phyloP scores from a whole-genome alignment of 2,888 invertebrate species.

The Lypha dubia region DNA sequence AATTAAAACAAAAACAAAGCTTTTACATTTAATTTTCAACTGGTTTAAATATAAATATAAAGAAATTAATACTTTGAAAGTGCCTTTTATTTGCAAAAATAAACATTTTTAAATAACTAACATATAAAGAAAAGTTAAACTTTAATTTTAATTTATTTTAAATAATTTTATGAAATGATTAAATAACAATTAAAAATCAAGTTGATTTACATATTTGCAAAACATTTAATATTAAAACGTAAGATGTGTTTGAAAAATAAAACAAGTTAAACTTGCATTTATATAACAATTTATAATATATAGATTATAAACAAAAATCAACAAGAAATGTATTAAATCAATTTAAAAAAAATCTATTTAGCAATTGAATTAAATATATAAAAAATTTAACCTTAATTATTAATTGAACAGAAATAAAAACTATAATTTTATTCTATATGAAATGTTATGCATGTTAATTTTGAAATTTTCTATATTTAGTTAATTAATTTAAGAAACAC shows the following conservation, averaged over 20 bases:
- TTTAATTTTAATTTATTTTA: constrained; percentile 60
- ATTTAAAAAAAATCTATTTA: constrained; percentile 21
- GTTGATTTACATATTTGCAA: constrained; percentile 52
- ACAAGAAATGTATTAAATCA: constrained; percentile 16
- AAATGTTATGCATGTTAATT: constrained; percentile 70
- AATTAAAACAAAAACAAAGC: constrained; percentile 12
- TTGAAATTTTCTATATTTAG: constrained; percentile 62
- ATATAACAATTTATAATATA: constrained; percentile 47
- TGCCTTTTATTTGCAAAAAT: constrained; percentile 70
- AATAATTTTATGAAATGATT: constrained; percentile 57
- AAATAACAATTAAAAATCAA: constrained; percentile 65
- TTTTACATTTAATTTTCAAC: constrained; percentile 43
- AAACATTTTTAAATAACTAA: constrained; percentile 64
- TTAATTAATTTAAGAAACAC: constrained; percentile 55
- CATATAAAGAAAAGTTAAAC: constrained; percentile 66
- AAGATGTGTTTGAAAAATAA: constrained; percentile 43
- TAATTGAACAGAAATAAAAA: constrained; percentile 17
- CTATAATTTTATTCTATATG: constrained; percentile 48
- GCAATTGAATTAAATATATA: constrained; percentile 4
- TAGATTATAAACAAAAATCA: not conserved
- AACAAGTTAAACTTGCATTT: constrained; percentile 72
- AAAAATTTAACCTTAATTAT: constrained; percentile 1
- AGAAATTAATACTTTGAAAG: constrained; percentile 64
- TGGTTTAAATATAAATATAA: constrained; percentile 16
- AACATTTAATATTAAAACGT: constrained; percentile 52